These are phyloP conservation scores for Micromussa lordhowensis DNA, from an alignment of 92 coral and sea anemone genomes.

Conservation along the genomic window DNA sequence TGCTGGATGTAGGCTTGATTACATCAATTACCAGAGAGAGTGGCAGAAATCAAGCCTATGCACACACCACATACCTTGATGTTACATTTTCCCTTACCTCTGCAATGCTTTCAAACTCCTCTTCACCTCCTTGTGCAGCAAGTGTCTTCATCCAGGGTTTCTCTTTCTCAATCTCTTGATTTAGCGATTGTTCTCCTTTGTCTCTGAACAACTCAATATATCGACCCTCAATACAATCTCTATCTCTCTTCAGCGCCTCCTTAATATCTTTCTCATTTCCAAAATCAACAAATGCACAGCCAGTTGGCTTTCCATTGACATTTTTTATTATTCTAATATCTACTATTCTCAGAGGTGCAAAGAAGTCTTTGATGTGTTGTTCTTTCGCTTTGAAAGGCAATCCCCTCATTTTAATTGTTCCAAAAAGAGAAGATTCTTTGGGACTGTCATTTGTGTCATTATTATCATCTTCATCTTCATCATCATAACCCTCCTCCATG, in stretches of 20 bases:
- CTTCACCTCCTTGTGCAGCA: conserved; percentile 61
- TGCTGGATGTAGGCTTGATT: no score
- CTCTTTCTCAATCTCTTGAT: conserved; percentile 30
- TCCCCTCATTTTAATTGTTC: conserved; percentile 93
- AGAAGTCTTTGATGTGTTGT: conserved; percentile 81
- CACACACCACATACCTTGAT: no score
- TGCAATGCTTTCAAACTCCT: conserved; percentile 86
- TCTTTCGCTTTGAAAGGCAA: conserved; percentile 87
- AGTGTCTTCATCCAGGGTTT: conserved; percentile 91
- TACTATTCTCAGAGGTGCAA: conserved; percentile 78
- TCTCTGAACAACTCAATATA: conserved; percentile 94
- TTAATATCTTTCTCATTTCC: conserved; percentile 71
- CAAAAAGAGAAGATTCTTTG: conserved; percentile 30
- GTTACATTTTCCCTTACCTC: conserved; percentile 63
- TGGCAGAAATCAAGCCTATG: no score
- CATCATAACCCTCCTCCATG: background rate
- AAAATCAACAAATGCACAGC: conserved; percentile 94
- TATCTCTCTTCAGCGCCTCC: conserved; percentile 87
- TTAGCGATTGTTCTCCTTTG: conserved; percentile 19
- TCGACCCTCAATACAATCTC: conserved; percentile 86
- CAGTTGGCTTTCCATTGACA: conserved; percentile 77
- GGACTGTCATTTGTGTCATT: conserved; percentile 12
- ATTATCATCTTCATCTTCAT: conserved; percentile 19
- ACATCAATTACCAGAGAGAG: no score
- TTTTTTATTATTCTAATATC: conserved; percentile 78